Percentiles rank a stretch among this genome's conserved stretches.
Conservation (phyloP, 2,797 vertebrate genomes). For the Phalloptychus januarius region DNA sequence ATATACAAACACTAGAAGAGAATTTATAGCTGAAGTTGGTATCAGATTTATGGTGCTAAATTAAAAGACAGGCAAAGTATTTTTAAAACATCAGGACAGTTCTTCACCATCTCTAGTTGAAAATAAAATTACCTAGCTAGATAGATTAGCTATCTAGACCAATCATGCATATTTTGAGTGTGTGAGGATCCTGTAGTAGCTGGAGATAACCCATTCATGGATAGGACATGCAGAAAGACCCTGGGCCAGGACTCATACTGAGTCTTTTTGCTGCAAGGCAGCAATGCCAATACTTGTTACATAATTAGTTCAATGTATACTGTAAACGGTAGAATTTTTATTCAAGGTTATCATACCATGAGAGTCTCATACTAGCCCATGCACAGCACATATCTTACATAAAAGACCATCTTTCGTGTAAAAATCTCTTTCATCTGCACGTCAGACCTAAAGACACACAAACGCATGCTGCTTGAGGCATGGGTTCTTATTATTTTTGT, state of each 20-base stretch:
- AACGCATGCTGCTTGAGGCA: constrained; percentile 69
- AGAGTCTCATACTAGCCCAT: not conserved
- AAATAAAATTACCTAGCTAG: not conserved
- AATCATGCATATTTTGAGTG: not conserved
- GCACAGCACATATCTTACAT: constrained; percentile 1
- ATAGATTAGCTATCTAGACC: not conserved
- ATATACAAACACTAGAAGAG: not conserved
- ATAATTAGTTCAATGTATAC: not conserved
- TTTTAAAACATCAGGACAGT: not conserved
- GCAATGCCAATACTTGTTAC: not conserved
- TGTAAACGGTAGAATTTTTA: not conserved
- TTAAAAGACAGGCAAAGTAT: not conserved
- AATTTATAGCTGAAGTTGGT: not conserved
- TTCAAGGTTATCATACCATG: not conserved
- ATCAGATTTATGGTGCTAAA: not conserved
- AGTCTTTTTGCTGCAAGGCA: not conserved
- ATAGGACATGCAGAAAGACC: not conserved
- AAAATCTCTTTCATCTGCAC: constrained; percentile 35
- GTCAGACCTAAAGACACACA: constrained; percentile 40
- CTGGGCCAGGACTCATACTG: not conserved
- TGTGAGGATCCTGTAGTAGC: not conserved
- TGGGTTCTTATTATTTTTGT: constrained; percentile 81
- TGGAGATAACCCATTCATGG: not conserved
- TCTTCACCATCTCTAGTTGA: not conserved
- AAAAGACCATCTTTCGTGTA: constrained; percentile 25